These are phyloP conservation scores for Columba janthina DNA, from an alignment of 2,113 vertebrate species.

Conservation along the genomic window DNA sequence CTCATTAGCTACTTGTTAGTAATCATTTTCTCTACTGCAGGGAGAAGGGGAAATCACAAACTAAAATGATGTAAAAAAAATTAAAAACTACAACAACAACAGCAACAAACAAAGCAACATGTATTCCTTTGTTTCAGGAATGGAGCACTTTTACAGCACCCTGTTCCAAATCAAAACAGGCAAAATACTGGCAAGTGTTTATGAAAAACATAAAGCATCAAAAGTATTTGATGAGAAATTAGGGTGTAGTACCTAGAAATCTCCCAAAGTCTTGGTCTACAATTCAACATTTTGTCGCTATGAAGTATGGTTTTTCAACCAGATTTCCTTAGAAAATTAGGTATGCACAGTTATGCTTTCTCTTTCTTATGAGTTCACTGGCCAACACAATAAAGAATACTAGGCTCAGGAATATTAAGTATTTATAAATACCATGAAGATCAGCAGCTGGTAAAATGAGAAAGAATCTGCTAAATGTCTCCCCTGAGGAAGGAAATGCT, in stretches of 20 bases:
- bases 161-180: not conserved
- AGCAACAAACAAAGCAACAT: not conserved
- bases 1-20: not conserved
- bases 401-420: not conserved
- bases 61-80: not conserved
- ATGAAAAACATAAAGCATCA: not conserved
- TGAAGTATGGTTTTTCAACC: not conserved
- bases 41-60: not conserved
- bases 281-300: not conserved
- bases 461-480: not conserved
- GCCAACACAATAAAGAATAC: rapidly evolving
- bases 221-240: not conserved
- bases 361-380: not conserved
- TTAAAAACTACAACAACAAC: no score
- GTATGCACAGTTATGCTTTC: not conserved
- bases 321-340: not conserved
- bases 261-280: not conserved
- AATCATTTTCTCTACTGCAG: not conserved
- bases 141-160: not conserved
- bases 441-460: not conserved
- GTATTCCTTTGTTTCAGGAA: not conserved
- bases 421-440: not conserved
- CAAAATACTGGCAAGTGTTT: rapidly evolving
- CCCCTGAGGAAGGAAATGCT: not conserved
- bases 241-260: not conserved